Evolutionary conservation across 2,888 invertebrate genomes (phyloP), one percentile per base, ranked within the genome.

Genomic region (Notodonta ziczac): DNA sequence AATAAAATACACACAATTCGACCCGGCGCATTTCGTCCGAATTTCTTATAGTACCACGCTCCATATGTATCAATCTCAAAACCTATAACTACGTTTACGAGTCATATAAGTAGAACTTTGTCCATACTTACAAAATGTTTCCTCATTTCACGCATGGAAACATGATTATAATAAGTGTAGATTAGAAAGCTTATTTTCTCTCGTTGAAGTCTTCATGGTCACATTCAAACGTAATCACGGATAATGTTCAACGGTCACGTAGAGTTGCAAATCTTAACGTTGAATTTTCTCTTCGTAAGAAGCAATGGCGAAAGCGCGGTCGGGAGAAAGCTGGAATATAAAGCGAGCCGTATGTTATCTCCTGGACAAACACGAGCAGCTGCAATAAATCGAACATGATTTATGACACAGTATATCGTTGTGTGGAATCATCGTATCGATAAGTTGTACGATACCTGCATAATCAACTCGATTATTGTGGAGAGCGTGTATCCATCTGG

Each of bases 251-350:
- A 64, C 58, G 72, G 76, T 78, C 77, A 79, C 69, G 78, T 71
- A 73, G 62, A 61, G 67, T 63, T 73, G 72, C 67, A 69, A 71
- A 73, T 73, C 73, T 77, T 74, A 72, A 80, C 59, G 69, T 62
- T 70, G 70, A 61, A 72, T 82, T 87, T 85, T 86, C 85, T 82
- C 84, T 76, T 72, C 62, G 62, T 67, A 65, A 63, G 51, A 65
- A 60, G 64, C 64, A 70, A 73, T 62, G 81, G 83, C 82, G 88
- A 88, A 87, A 88, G 88, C 85, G 73, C 65, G 80, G 67, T 83
- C 1, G 24, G 24, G 88, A 86, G 84, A 86, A 87, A 87, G 86
- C 67, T 66, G 56, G 55, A 63, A 70, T 66, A 73, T 65, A 58
- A 66, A 74, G 42, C 10, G 42, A 72, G 61, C 67, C 57, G 57